Percentiles rank a stretch among this genome's conserved stretches.
phyloP scores from a whole-genome alignment of 1,140 invertebrate species.

The Hetaerina americana region DNA sequence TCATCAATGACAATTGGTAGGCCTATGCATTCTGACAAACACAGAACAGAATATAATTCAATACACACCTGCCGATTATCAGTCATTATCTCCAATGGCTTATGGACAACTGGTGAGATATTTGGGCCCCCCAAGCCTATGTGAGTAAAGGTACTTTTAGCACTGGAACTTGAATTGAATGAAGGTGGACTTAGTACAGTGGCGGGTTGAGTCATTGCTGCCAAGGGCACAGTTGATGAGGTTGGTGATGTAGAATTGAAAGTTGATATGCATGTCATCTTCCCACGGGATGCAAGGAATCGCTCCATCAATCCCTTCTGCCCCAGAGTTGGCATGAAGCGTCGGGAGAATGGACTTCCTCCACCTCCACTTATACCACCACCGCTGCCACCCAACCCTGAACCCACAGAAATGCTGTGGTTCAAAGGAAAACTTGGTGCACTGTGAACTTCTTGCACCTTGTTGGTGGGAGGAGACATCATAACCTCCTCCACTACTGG shows the following conservation, averaged over 20 bases:
- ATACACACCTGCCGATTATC: not conserved
- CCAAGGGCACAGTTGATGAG: no score
- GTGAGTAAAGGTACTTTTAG: no score
- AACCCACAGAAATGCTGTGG: not conserved
- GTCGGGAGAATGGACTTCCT: conserved; percentile 30
- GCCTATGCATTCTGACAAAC: no score
- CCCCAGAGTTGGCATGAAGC: conserved; percentile 39
- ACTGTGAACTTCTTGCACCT: no score
- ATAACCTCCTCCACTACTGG: not conserved
- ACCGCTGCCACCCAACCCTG: not conserved
- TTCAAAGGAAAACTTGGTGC: not conserved
- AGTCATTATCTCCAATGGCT: not conserved
- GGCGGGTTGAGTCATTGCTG: no score
- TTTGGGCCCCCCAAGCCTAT: no score
- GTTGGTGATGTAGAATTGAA: not conserved
- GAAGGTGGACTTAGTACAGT: no score
- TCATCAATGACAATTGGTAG: no score
- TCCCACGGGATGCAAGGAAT: conserved; percentile 58
- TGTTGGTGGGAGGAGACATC: not conserved
- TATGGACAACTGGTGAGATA: not conserved
- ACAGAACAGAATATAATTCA: no score
- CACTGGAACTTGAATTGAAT: no score
- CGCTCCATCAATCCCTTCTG: conserved; percentile 62
- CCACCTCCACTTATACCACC: not conserved
- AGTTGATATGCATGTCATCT: conserved; percentile 27